phyloP scores from a whole-genome alignment of 2,113 vertebrate species.

The Terrapene triunguis region DNA sequence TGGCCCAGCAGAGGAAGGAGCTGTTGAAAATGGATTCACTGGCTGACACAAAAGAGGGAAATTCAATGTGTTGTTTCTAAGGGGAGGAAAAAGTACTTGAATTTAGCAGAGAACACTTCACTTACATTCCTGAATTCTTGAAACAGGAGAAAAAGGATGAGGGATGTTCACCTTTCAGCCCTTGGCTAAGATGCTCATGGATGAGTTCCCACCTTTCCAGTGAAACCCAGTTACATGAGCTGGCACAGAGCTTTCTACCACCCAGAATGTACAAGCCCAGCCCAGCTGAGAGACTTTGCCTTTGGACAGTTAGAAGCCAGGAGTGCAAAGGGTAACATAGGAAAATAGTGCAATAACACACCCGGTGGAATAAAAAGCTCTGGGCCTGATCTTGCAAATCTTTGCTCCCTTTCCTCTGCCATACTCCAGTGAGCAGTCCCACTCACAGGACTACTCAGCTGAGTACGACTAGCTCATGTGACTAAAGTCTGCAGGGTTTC shows the following conservation, averaged over 20 bases:
- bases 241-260: not conserved
- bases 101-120: not conserved
- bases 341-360: not conserved
- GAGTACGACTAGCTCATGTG: not conserved
- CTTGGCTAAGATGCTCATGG: not conserved
- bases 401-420: not conserved
- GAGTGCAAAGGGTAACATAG: not conserved
- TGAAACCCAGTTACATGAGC: not conserved
- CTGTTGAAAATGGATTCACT: not conserved
- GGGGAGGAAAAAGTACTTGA: not conserved
- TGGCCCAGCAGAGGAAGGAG: not conserved
- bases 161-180: not conserved
- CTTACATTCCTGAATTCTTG: not conserved
- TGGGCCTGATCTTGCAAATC: not conserved
- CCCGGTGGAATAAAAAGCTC: not conserved
- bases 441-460: not conserved
- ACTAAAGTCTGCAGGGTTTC: not conserved
- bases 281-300: not conserved
- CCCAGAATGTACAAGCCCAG: not conserved
- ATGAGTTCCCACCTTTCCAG: not conserved
- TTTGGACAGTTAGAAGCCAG: not conserved
- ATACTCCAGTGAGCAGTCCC: not conserved
- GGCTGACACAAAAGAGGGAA: not conserved
- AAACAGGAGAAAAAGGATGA: not conserved
- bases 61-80: fast-evolving